These are phyloP conservation scores for Numenius arquata DNA, from an alignment of 2,113 vertebrate species.

Conservation along the genomic window DNA sequence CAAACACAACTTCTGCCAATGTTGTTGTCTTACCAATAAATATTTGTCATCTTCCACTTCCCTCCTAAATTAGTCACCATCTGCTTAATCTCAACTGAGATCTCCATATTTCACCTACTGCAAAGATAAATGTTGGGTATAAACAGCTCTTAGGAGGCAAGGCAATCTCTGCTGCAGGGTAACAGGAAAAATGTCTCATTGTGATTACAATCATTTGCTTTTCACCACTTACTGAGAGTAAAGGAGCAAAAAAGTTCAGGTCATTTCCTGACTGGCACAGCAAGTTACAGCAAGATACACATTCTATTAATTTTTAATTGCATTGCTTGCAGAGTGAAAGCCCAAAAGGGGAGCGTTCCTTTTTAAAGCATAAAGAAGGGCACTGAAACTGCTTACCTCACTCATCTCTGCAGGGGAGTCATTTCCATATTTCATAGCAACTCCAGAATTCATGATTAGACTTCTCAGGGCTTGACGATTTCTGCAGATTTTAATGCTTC, in stretches of 20 bases:
- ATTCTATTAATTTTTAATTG: conserved; percentile 65
- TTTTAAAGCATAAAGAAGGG: conserved; percentile 21
- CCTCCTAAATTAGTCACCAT: conserved; percentile 18
- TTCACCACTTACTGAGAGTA: conserved; percentile 23
- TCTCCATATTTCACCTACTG: conserved; percentile 5
- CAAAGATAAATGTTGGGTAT: conserved; percentile 8
- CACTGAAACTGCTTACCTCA: conserved; percentile 79
- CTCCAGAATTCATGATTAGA: conserved; percentile 84
- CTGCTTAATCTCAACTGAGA: conserved; percentile 15
- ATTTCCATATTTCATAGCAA: conserved; percentile 77
- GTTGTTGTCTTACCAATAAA: background rate
- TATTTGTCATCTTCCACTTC: background rate
- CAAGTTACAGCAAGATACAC: conserved; percentile 68
- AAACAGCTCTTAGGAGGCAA: background rate
- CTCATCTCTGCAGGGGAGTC: conserved; percentile 76
- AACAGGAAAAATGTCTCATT: conserved; percentile 7
- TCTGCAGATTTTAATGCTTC: conserved; percentile 52
- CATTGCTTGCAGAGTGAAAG: conserved; percentile 11
- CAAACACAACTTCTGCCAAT: conserved; percentile 13
- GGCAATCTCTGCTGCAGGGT: background rate
- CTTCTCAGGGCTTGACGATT: conserved; percentile 53
- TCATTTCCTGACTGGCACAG: conserved; percentile 59
- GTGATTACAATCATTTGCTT: conserved; percentile 8
- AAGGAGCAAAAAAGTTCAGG: conserved; percentile 51
- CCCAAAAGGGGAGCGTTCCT: background rate